Base-by-base conservation (phyloP, 2,113 vertebrate species). In the Rafetus swinhoei region DNA sequence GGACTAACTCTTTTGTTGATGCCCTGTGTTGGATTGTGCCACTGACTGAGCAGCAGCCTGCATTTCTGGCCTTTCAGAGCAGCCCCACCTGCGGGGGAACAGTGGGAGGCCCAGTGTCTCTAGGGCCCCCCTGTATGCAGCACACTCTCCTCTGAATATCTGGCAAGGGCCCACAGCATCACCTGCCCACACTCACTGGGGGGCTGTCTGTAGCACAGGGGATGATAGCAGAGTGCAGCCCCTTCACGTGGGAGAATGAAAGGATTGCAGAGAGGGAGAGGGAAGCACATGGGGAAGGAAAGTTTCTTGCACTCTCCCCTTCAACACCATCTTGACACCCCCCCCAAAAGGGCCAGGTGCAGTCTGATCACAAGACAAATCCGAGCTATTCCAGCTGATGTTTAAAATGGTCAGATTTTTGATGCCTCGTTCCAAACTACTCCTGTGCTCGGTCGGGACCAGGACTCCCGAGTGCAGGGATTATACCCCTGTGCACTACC, bases 1-100 rank as follows among this genome's bases (percentile, higher is more conserved):
- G 89, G 45, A 87, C 79, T 88, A 53, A 84, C 95, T 95, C n/a
- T 96, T 96, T 94, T 80, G 15, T 90, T 94, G 89, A 94, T 84
- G 81, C 82, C 52, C 74, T 76, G 16, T 79, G 54, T 81, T 22
- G 35, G 77, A 35, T 3, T 45, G 65, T 19, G 18, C 32, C 62
- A 69, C 62, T 69, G 32, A 32, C 2, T 72, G 81, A 89, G n/a
- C 82, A 86, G 21, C 69, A 27, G 32, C 39, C 95, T 84, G 87
- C 89, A 57, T 39, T 45, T 56, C 62, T 21, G 13, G 74, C 29
- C 79, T 59, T 56, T 92, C 39, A 82, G 80, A 76, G 84, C 39
- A 55, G 91, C 74, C 22, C 65, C 57, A 60, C 77, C 62, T 52
- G 21, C 8, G 18, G 16, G 56, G 11, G 24, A 87, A 10, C 45